Conservation (phyloP, 2,113 vertebrate species). For the Pimephales promelas region DNA sequence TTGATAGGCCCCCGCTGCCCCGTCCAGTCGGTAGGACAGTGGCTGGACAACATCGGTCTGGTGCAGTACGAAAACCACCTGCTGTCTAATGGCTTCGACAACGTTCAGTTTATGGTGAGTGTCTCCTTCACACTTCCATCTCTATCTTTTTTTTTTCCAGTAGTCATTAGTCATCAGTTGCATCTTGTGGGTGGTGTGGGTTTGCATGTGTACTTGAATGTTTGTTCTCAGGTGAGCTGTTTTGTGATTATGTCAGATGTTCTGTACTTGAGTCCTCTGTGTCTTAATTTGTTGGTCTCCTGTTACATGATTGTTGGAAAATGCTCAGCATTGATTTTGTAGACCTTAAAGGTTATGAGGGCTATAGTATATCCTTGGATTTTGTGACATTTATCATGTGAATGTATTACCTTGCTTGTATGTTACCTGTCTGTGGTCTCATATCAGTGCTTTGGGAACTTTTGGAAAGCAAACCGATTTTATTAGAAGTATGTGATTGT, state of each 20-base stretch:
- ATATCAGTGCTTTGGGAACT: neutral
- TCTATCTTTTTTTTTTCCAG: conserved; percentile 2
- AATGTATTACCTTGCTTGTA: neutral
- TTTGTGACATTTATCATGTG: neutral
- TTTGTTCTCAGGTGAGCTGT: neutral
- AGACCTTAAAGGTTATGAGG: neutral
- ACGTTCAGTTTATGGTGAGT: conserved; percentile 89
- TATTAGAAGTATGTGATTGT: neutral
- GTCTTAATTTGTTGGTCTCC: neutral
- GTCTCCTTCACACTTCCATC: conserved; percentile 11
- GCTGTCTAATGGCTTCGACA: conserved; percentile 98
- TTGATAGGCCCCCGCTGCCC: conserved; percentile 98
- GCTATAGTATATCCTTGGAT: neutral
- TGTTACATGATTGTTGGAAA: neutral
- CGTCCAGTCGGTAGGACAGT: conserved; percentile 95
- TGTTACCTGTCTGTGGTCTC: neutral
- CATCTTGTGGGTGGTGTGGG: conserved; percentile 22
- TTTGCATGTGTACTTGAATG: neutral
- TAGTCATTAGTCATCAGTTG: conserved; percentile 3
- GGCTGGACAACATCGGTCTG: conserved; percentile 97
- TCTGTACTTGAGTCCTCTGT: neutral
- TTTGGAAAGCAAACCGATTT: neutral
- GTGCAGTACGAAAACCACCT: conserved; percentile 99
- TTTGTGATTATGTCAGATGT: neutral
- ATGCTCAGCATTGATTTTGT: neutral